phyloP scores from a whole-genome alignment of 1,140 invertebrate genomes.

The Cyclina sinensis region DNA sequence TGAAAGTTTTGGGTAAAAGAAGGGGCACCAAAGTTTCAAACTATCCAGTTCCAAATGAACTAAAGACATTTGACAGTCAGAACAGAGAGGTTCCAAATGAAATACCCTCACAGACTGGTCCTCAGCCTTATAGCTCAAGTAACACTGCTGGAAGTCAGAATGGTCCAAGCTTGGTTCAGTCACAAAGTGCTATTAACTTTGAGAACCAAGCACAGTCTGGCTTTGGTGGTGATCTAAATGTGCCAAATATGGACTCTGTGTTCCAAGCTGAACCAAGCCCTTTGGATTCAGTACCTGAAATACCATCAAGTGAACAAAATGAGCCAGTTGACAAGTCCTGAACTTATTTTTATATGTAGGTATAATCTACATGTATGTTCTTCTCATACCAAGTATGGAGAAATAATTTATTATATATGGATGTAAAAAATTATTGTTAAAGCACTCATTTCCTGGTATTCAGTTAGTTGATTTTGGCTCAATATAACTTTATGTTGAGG shows the following conservation, averaged over 20 bases:
- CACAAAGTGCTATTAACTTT: slow-evolving; percentile 55
- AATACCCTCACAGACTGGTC: not conserved
- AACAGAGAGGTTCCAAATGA: not conserved
- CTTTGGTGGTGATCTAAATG: slow-evolving; percentile 11
- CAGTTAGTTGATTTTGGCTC: too few relatives aligned
- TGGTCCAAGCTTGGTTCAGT: slow-evolving; percentile 11
- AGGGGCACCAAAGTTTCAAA: slow-evolving; percentile 72
- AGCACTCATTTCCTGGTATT: too few relatives aligned
- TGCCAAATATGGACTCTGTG: slow-evolving; percentile 46
- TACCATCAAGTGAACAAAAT: slow-evolving; percentile 10
- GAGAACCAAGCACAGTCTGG: slow-evolving; percentile 31
- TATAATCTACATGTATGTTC: too few relatives aligned
- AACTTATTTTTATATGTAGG: too few relatives aligned
- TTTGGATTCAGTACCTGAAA: slow-evolving; percentile 36
- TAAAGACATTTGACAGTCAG: slow-evolving; percentile 16
- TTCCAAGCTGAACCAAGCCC: slow-evolving; percentile 28
- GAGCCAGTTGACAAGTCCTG: not conserved
- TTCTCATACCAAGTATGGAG: too few relatives aligned
- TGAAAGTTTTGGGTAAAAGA: slow-evolving; percentile 88
- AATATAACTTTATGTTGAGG: too few relatives aligned
- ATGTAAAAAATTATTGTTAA: too few relatives aligned
- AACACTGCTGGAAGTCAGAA: not conserved
- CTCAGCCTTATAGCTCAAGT: not conserved
- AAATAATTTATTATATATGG: too few relatives aligned
- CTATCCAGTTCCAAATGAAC: slow-evolving; percentile 51